A percentile compares a stretch with the other conserved stretches of the same genome.
Evolutionary conservation across 2,113 vertebrate species (phyloP).

Genomic region (Cephalopterus ornatus): DNA sequence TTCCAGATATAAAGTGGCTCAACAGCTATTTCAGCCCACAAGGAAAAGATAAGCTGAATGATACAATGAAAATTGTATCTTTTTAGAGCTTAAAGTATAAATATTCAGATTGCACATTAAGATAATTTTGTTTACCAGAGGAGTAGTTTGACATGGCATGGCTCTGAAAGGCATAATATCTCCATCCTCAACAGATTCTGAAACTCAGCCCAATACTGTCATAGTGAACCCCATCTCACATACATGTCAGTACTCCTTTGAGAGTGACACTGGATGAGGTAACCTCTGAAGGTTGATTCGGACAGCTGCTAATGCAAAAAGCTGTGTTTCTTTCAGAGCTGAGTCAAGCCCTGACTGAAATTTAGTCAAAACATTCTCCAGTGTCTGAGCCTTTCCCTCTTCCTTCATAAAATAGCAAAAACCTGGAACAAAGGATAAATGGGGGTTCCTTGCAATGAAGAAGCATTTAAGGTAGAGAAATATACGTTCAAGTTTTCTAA

Average conservation of each 20-base stretch:
- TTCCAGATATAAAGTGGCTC: background rate
- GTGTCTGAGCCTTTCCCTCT: background rate
- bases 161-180: conserved; percentile 22
- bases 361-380: background rate
- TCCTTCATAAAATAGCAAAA: conserved; percentile 20
- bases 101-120: background rate
- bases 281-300: background rate
- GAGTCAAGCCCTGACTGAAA: background rate
- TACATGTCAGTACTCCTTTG: background rate
- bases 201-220: background rate
- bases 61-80: background rate
- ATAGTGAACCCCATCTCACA: background rate
- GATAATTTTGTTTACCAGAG: background rate
- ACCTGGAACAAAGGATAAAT: background rate
- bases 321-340: background rate
- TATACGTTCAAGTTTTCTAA: conserved; percentile 58
- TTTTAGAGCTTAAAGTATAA: background rate
- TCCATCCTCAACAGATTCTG: background rate
- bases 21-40: background rate
- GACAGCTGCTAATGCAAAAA: background rate
- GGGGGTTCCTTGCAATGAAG: conserved; percentile 10
- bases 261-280: background rate
- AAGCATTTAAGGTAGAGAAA: conserved; percentile 61
- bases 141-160: background rate
- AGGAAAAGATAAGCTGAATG: background rate